phyloP scores from a whole-genome alignment of 2,797 vertebrate genomes.

The Gymnocypris eckloni region DNA sequence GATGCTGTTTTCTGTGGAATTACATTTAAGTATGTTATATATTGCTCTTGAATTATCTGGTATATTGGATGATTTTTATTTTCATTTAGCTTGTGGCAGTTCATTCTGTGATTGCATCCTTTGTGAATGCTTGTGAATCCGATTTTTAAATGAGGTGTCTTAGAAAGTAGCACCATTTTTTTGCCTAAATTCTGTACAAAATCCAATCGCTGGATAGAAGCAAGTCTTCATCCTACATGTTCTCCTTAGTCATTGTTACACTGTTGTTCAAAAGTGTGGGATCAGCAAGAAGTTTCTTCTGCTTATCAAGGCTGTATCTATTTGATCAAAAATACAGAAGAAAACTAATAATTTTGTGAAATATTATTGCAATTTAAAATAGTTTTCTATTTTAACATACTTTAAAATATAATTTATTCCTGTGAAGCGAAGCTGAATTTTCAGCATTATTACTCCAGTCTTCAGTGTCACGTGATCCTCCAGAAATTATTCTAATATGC shows the following conservation, averaged over 20 bases:
- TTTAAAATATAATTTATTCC: too few relatives aligned
- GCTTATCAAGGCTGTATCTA: too few relatives aligned
- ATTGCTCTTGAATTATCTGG: neutral
- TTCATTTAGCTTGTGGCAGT: neutral
- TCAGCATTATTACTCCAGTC: too few relatives aligned
- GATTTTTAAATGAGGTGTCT: neutral
- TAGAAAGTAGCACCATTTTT: neutral
- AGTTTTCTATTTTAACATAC: too few relatives aligned
- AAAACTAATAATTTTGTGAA: too few relatives aligned
- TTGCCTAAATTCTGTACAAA: neutral
- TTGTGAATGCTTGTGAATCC: neutral
- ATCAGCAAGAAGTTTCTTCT: too few relatives aligned
- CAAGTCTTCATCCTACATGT: neutral
- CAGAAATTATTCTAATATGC: too few relatives aligned
- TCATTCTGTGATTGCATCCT: neutral
- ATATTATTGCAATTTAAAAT: too few relatives aligned
- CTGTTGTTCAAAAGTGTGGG: too few relatives aligned
- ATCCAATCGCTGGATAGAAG: neutral
- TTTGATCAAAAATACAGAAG: too few relatives aligned
- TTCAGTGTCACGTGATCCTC: too few relatives aligned
- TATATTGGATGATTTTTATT: neutral
- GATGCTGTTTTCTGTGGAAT: neutral
- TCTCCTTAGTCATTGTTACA: neutral
- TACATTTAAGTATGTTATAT: neutral
- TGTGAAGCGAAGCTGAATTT: too few relatives aligned